Percentiles rank a stretch among this genome's conserved stretches.
phyloP scores from a whole-genome alignment of 2,797 vertebrate species.

The Brachymystax lenok region DNA sequence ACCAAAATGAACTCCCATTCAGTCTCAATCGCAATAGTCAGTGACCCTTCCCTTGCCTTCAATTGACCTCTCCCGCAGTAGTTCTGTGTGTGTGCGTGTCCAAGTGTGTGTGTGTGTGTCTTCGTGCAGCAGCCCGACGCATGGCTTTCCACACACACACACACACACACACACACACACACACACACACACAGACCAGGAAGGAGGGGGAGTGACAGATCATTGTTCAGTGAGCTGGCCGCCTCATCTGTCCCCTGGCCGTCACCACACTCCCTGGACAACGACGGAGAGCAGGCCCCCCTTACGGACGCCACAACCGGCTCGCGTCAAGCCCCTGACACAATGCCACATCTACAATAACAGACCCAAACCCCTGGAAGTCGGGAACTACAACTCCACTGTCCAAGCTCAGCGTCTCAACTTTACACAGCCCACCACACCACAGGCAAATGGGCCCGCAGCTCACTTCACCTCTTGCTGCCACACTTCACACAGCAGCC shows the following conservation, averaged over 20 bases:
- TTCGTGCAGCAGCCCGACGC: slow-evolving; percentile 34
- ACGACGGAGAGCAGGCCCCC: slow-evolving; percentile 50
- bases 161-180: slow-evolving; percentile 1
- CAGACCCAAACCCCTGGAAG: slow-evolving; percentile 33
- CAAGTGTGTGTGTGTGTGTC: slow-evolving; percentile 17
- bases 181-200: neutral
- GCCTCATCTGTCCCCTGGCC: slow-evolving; percentile 54
- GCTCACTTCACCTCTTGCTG: slow-evolving; percentile 48
- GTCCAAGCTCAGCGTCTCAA: slow-evolving; percentile 28
- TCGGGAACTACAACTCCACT: neutral
- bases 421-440: slow-evolving; percentile 44
- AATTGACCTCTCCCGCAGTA: neutral
- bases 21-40: neutral
- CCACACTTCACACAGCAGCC: slow-evolving; percentile 57
- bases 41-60: neutral
- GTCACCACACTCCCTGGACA: slow-evolving; percentile 30
- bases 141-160: slow-evolving; percentile 44
- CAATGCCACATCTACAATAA: slow-evolving; percentile 67
- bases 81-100: slow-evolving; percentile 9
- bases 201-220: slow-evolving; percentile 60
- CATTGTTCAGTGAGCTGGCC: slow-evolving; percentile 60
- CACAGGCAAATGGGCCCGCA: slow-evolving; percentile 55
- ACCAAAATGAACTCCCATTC: neutral
- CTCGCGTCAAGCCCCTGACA: slow-evolving; percentile 66
- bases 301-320: slow-evolving; percentile 69